phyloP scores from a whole-genome alignment of 1,140 invertebrate species.

The Listronotus oregonensis region DNA sequence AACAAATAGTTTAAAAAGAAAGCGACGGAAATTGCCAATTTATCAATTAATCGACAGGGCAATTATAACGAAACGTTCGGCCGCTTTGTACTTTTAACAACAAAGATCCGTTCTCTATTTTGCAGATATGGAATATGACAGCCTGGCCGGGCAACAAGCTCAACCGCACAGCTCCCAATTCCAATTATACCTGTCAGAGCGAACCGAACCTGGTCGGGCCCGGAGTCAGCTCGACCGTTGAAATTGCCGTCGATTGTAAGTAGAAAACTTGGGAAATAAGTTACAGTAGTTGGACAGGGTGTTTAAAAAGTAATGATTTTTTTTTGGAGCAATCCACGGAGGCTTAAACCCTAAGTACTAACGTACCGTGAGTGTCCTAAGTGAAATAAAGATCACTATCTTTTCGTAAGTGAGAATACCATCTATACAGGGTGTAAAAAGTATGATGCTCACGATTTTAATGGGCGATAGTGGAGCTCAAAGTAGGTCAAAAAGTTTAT shows the following conservation, averaged over 20 bases:
- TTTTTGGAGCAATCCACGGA: too few relatives aligned
- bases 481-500: too few relatives aligned
- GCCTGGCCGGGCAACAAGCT: conserved; percentile 79
- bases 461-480: too few relatives aligned
- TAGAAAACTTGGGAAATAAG: conserved; percentile 35
- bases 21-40: conserved; percentile 6
- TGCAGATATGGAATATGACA: conserved; percentile 75
- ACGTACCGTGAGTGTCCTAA: too few relatives aligned
- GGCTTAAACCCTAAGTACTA: too few relatives aligned
- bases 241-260: conserved; percentile 89
- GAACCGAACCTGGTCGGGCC: conserved; percentile 73
- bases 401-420: too few relatives aligned
- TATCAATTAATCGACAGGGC: conserved; percentile 4
- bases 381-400: too few relatives aligned
- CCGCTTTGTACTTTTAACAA: not conserved
- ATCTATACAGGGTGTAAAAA: too few relatives aligned
- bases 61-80: conserved; percentile 1
- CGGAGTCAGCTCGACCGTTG: conserved; percentile 78
- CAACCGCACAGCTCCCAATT: conserved; percentile 75
- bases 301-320: too few relatives aligned
- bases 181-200: conserved; percentile 83
- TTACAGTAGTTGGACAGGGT: too few relatives aligned
- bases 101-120: conserved; percentile 19
- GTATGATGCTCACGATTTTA: too few relatives aligned
- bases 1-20: too few relatives aligned